phyloP scores from a whole-genome alignment of 2,888 invertebrate species.

The Phragmatobia fuliginosa region DNA sequence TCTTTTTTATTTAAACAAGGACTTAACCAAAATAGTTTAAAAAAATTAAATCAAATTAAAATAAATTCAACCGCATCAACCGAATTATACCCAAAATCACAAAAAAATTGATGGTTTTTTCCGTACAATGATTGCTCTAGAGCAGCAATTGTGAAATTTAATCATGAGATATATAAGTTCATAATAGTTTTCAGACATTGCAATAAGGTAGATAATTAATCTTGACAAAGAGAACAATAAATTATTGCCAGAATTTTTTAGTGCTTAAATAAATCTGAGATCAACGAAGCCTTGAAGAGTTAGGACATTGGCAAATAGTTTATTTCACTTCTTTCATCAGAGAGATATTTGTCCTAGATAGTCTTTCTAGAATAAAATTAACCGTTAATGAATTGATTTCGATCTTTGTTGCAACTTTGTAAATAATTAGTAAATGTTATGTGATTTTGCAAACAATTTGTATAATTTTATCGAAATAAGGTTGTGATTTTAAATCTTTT shows the following conservation, averaged over 20 bases:
- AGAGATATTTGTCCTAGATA: constrained; percentile 15
- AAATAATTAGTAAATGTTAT: neutral
- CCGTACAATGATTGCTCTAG: neutral
- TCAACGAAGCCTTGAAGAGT: constrained; percentile 37
- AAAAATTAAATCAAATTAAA: neutral
- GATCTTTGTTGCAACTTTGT: constrained; percentile 4
- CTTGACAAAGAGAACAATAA: constrained; percentile 13
- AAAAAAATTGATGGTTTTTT: neutral
- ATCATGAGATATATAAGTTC: constrained; percentile 1
- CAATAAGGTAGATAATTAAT: constrained; percentile 25
- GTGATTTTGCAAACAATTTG: neutral
- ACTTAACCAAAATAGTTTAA: no score
- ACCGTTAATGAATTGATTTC: neutral
- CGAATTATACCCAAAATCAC: no score
- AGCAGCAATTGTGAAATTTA: neutral
- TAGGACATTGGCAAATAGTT: constrained; percentile 18
- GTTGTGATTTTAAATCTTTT: neutral
- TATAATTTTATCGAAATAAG: neutral
- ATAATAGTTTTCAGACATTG: constrained; percentile 12
- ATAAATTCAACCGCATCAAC: no score
- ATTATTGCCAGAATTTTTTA: constrained; percentile 25
- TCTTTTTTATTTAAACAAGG: no score
- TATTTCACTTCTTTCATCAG: constrained; percentile 12
- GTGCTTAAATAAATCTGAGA: constrained; percentile 13
- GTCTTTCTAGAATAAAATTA: neutral